Conservation (phyloP, 2,113 vertebrate genomes). For the Rattus rattus region DNA sequence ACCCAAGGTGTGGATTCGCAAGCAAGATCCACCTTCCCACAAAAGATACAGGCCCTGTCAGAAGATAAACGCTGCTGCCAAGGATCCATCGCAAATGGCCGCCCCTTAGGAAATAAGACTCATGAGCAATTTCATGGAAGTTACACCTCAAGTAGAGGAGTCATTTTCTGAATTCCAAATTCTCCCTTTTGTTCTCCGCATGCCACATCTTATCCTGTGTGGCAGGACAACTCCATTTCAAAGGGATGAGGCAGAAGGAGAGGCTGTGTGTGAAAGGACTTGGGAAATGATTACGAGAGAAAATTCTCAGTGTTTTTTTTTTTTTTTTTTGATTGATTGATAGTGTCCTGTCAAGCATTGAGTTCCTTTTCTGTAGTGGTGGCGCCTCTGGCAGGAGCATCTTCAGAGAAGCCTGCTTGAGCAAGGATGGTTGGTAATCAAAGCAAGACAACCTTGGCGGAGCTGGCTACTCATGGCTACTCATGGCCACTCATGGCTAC, state of each 20-base stretch:
- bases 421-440: not conserved
- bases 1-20: slow-evolving; percentile 9
- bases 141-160: slow-evolving; percentile 54
- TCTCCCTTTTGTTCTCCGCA: slow-evolving; percentile 40
- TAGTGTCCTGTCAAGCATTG: not conserved
- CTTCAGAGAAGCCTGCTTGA: not conserved
- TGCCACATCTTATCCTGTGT: not conserved
- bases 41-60: slow-evolving; percentile 51
- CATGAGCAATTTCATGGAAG: slow-evolving; percentile 34
- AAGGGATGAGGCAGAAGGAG: slow-evolving; percentile 13
- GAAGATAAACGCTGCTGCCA: slow-evolving; percentile 42
- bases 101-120: slow-evolving; percentile 20
- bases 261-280: not conserved
- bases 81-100: slow-evolving; percentile 45
- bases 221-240: not conserved
- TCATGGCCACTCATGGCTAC: too few relatives aligned
- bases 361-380: not conserved
- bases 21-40: slow-evolving; percentile 28
- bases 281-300: not conserved
- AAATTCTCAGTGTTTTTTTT: not conserved
- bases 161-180: slow-evolving; percentile 32
- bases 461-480: not conserved
- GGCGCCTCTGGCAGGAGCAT: not conserved
- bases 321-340: not conserved
- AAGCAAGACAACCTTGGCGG: not conserved